Conservation (phyloP, 2,888 invertebrate genomes). For the Phlogophora meticulosa region DNA sequence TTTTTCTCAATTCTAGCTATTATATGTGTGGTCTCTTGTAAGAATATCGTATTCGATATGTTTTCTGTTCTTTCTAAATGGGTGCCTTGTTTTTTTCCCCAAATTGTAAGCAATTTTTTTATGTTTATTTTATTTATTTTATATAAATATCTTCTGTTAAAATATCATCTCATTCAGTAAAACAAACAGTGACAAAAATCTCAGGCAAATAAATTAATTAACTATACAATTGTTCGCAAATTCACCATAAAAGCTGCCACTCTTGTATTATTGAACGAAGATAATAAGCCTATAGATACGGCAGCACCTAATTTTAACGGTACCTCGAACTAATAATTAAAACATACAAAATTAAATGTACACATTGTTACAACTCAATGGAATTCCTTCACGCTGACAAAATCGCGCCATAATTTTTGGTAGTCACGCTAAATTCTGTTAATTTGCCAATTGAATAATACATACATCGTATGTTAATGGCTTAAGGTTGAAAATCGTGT, state of each 20-base stretch:
- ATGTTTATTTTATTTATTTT: too few species aligned
- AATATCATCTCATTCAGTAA: background rate
- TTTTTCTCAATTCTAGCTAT: background rate
- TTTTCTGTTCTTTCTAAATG: background rate
- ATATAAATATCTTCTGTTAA: too few species aligned
- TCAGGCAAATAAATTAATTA: conserved; percentile 9
- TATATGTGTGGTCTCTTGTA: background rate
- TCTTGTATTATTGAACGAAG: conserved; percentile 25
- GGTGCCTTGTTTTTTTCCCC: too few species aligned
- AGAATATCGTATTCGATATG: background rate
- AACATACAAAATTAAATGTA: conserved; percentile 69
- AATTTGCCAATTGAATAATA: conserved; percentile 49
- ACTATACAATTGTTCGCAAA: conserved; percentile 43
- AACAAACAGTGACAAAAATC: background rate
- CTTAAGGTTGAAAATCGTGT: conserved; percentile 63
- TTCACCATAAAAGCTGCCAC: conserved; percentile 21
- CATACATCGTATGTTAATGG: conserved; percentile 38
- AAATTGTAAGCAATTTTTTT: too few species aligned
- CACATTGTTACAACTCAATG: conserved; percentile 71
- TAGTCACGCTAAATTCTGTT: conserved; percentile 69
- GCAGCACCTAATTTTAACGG: conserved; percentile 52
- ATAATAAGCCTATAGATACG: conserved; percentile 34
- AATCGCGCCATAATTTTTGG: conserved; percentile 72
- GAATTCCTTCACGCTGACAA: conserved; percentile 73
- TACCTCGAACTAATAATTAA: conserved; percentile 60